Evolutionary conservation across 64 coral and sea anemone genomes (phyloP).

Genomic region (Catalaphyllia jardinei): DNA sequence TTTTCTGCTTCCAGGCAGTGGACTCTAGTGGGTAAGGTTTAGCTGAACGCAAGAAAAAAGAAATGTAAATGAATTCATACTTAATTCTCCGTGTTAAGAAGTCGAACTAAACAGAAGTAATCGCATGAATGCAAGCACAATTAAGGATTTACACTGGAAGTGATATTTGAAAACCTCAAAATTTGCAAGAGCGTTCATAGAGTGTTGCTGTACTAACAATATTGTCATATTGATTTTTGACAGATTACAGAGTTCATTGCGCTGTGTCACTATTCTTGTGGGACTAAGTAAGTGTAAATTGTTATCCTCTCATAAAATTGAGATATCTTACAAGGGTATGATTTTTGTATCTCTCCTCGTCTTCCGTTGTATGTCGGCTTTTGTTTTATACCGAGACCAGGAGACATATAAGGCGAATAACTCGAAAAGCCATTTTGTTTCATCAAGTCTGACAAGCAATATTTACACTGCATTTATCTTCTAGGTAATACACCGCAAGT

Average conservation of each 20-base stretch:
- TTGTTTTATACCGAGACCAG: too few species aligned
- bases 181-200: too few species aligned
- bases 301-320: background rate
- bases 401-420: too few species aligned
- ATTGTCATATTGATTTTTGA: background rate
- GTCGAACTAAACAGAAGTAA: too few species aligned
- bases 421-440: too few species aligned
- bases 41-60: background rate
- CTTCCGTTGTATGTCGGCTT: too few species aligned
- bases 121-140: too few species aligned
- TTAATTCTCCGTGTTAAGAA: too few species aligned
- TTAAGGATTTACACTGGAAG: too few species aligned
- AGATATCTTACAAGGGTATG: too few species aligned
- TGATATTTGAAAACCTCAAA: too few species aligned
- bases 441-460: too few species aligned
- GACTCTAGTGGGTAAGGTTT: background rate
- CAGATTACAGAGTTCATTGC: constrained; percentile 4
- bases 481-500: constrained; percentile 22
- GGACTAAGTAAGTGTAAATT: constrained; percentile 5
- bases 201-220: background rate
- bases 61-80: background rate
- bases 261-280: constrained; percentile 3
- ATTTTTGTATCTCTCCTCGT: background rate
- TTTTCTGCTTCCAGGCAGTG: constrained; percentile 11
- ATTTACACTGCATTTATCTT: background rate